Evolutionary conservation across 1,140 invertebrate species (phyloP).

Genomic region (Heliconius eleuchia): DNA sequence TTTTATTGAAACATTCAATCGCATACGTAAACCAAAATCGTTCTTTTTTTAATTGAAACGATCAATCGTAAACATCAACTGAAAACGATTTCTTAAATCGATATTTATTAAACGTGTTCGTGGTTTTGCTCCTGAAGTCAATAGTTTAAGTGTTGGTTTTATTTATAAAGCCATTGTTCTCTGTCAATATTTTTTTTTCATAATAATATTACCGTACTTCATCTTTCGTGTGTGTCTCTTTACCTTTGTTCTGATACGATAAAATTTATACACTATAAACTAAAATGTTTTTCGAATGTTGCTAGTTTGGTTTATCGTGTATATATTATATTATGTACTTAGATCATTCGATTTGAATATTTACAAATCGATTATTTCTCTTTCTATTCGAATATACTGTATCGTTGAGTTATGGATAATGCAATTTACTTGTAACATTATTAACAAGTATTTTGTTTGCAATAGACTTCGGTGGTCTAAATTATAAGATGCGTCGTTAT

Average conservation of each 20-base stretch:
- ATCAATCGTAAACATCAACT: background rate
- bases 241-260: background rate
- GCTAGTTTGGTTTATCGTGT: conserved; percentile 10
- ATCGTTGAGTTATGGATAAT: conserved; percentile 3
- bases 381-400: conserved; percentile 18
- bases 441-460: background rate
- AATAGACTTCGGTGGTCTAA: conserved; percentile 18
- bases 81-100: background rate
- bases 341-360: background rate
- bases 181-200: background rate
- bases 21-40: too few species aligned
- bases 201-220: background rate
- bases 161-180: background rate
- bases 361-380: conserved; percentile 15
- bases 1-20: too few species aligned
- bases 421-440: conserved; percentile 1
- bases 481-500: conserved; percentile 19
- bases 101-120: background rate
- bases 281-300: background rate
- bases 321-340: conserved; percentile 12
- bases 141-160: conserved; percentile 12
- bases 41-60: background rate
- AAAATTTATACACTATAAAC: conserved; percentile 9
- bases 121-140: conserved; percentile 14
- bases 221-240: background rate